Evolutionary conservation across 2,113 vertebrate genomes (phyloP).

Genomic region (Gracilinanus agilis): DNA sequence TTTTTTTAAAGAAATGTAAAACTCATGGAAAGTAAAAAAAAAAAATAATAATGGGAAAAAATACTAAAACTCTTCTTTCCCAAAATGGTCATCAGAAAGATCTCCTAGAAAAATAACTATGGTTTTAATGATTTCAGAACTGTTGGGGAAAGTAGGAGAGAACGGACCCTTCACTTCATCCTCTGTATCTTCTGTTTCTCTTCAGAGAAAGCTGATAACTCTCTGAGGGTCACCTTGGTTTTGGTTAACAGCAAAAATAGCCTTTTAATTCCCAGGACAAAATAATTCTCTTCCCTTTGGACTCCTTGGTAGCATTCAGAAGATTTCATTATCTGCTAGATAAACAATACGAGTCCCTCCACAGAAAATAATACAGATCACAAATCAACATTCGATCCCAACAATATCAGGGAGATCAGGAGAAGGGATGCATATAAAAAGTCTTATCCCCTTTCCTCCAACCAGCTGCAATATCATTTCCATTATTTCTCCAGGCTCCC

Average conservation of each 20-base stretch:
- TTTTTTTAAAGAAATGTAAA: background rate
- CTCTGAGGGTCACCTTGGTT: conserved; percentile 58
- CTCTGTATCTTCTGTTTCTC: background rate
- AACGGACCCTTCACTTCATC: background rate
- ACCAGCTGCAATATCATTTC: conserved; percentile 83
- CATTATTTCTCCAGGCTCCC: conserved; percentile 87
- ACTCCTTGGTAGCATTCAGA: background rate
- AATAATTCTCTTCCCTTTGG: conserved; percentile 45
- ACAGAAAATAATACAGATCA: conserved; percentile 64
- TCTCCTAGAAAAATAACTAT: conserved; percentile 18
- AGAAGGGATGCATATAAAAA: conserved; percentile 75
- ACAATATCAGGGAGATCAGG: conserved; percentile 72
- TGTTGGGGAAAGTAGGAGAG: background rate
- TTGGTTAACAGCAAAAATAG: conserved; percentile 42
- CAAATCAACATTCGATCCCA: conserved; percentile 71
- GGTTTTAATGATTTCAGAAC: background rate
- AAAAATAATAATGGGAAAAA: background rate
- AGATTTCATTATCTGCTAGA: conserved; percentile 37
- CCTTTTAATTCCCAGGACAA: background rate
- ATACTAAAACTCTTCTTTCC: background rate
- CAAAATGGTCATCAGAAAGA: background rate
- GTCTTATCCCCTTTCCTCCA: conserved; percentile 70
- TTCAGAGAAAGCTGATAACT: conserved; percentile 19
- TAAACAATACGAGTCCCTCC: conserved; percentile 63
- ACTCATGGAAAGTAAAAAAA: fast-evolving